A percentile compares a stretch with the other conserved stretches of the same genome.
These are phyloP conservation scores for Eupithecia inturbata DNA, from an alignment of 2,888 invertebrate genomes.

Conservation along the genomic window DNA sequence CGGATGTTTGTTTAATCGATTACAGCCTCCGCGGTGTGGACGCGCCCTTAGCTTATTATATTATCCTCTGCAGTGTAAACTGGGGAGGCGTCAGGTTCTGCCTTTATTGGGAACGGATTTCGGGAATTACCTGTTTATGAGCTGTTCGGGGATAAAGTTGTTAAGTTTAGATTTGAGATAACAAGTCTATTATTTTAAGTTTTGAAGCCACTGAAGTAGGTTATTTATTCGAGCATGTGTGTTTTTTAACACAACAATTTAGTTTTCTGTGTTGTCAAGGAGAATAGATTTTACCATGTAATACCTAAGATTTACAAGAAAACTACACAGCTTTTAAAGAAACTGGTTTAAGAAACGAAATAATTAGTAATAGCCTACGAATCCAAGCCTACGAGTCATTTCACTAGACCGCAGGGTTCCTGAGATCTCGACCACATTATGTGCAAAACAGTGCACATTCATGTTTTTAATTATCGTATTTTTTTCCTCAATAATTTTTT, in stretches of 20 bases:
- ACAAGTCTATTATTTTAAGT: background rate
- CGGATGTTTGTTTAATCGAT: conserved; percentile 83
- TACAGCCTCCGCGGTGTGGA: conserved; percentile 55
- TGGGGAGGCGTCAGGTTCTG: conserved; percentile 20
- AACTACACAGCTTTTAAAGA: no score
- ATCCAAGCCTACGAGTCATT: no score
- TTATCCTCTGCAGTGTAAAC: background rate
- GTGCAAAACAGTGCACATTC: no score
- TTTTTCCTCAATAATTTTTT: no score
- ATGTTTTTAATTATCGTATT: no score
- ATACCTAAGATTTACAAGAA: no score
- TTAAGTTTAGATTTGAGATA: conserved; percentile 11
- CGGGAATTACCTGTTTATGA: conserved; percentile 29
- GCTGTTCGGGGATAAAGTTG: conserved; percentile 2
- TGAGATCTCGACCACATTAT: no score
- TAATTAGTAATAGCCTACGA: no score
- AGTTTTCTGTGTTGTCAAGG: background rate
- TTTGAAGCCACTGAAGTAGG: background rate
- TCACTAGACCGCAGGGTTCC: no score
- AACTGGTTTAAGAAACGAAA: no score
- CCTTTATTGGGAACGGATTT: conserved; percentile 51
- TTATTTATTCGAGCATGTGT: background rate
- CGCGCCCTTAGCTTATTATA: conserved; percentile 29
- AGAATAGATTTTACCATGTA: background rate
- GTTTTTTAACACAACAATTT: background rate